A percentile compares a stretch with the other conserved stretches of the same genome.
Conservation (phyloP, 2,888 invertebrate genomes). For the Calliopum simillimum region DNA sequence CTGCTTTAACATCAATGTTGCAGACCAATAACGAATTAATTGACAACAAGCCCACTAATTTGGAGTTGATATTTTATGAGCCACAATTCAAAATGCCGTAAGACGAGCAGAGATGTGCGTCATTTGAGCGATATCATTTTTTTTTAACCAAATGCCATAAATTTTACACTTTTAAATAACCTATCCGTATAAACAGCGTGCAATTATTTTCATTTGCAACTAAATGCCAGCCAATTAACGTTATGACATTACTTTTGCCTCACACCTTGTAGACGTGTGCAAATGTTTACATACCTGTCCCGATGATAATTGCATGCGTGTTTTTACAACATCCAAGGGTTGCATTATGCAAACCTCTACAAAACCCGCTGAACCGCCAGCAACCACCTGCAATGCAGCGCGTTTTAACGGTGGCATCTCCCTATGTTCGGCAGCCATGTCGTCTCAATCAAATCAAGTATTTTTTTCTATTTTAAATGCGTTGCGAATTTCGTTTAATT, state of each 20-base stretch:
- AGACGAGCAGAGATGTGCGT: too few relatives aligned
- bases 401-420: slow-evolving; percentile 57
- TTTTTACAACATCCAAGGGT: slow-evolving; percentile 93
- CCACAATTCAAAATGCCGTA: too few relatives aligned
- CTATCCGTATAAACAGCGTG: too few relatives aligned
- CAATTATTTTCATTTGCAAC: not conserved
- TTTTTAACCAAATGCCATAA: too few relatives aligned
- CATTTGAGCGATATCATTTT: too few relatives aligned
- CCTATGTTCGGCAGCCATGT: slow-evolving; percentile 35
- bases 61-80: too few relatives aligned
- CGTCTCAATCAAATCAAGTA: not conserved
- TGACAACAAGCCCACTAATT: too few relatives aligned
- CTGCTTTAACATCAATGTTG: too few relatives aligned
- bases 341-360: slow-evolving; percentile 97
- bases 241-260: not conserved
- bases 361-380: slow-evolving; percentile 93
- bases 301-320: slow-evolving; percentile 80
- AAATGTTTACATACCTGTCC: slow-evolving; percentile 53
- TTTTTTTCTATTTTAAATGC: not conserved
- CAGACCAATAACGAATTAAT: too few relatives aligned
- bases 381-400: slow-evolving; percentile 66
- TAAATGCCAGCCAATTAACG: not conserved
- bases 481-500: not conserved
- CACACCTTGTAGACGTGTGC: not conserved
- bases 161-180: too few relatives aligned